These are phyloP conservation scores for Bombus consobrinus DNA, from an alignment of 1,140 invertebrate genomes.

Conservation along the genomic window DNA sequence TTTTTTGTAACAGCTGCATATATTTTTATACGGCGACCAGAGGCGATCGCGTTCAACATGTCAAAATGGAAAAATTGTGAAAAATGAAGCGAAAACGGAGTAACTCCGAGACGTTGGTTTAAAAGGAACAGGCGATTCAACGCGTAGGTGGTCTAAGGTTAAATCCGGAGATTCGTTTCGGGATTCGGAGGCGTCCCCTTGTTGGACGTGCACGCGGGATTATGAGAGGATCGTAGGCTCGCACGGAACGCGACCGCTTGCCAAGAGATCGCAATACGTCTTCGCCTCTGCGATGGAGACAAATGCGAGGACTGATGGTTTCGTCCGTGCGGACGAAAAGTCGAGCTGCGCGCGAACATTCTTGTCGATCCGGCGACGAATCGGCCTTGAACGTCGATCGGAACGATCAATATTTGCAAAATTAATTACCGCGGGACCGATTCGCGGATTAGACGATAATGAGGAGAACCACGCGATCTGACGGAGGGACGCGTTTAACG, in stretches of 20 bases:
- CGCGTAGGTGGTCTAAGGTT: conserved; percentile 38
- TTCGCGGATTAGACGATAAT: conserved; percentile 6
- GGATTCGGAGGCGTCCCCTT: conserved; percentile 27
- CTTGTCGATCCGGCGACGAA: background rate
- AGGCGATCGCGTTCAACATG: too few species aligned
- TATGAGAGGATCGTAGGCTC: conserved; percentile 23
- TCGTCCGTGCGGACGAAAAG: background rate
- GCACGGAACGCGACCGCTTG: conserved; percentile 33
- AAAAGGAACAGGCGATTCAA: background rate
- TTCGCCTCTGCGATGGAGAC: conserved; percentile 41
- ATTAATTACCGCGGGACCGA: conserved; percentile 38
- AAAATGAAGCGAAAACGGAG: too few species aligned
- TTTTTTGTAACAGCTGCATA: too few species aligned
- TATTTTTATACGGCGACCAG: too few species aligned
- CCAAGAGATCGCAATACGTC: conserved; percentile 45
- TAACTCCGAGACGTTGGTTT: background rate
- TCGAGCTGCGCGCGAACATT: background rate
- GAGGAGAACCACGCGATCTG: too few species aligned
- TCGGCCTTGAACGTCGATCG: conserved; percentile 63
- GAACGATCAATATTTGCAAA: conserved; percentile 68
- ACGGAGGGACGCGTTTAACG: background rate
- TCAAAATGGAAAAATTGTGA: too few species aligned
- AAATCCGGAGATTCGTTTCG: conserved; percentile 38
- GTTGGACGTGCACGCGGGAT: conserved; percentile 24
- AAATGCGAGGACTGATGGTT: conserved; percentile 20